These are phyloP conservation scores for Palythoa caribaeorum DNA, from an alignment of 92 coral and sea anemone species.

Conservation along the genomic window DNA sequence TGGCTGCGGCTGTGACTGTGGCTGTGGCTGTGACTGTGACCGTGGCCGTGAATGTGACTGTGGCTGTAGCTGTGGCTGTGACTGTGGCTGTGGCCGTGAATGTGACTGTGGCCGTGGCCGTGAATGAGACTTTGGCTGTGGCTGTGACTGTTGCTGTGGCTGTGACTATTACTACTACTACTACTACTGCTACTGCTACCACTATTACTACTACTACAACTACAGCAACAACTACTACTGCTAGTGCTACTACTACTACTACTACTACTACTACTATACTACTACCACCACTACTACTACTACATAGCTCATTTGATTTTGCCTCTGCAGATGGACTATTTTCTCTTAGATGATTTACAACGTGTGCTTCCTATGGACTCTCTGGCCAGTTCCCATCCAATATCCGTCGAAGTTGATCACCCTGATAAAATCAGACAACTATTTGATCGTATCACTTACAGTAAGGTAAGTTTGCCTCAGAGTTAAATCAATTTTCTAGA, in stretches of 20 bases:
- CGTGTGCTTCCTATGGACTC: constrained; percentile 89
- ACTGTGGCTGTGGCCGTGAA: no score
- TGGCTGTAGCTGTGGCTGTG: no score
- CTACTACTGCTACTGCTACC: not conserved
- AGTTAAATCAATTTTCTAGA: not conserved
- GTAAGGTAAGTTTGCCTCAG: constrained; percentile 71
- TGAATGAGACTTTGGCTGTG: no score
- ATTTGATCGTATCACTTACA: constrained; percentile 89
- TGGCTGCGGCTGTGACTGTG: no score
- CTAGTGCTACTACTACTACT: not conserved
- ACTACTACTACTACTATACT: not conserved
- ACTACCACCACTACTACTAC: not conserved
- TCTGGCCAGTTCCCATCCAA: constrained; percentile 88
- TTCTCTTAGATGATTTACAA: constrained; percentile 81
- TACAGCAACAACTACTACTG: not conserved
- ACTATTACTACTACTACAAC: not conserved
- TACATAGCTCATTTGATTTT: not conserved
- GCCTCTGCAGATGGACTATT: constrained; percentile 80
- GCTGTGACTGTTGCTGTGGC: no score
- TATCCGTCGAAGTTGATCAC: constrained; percentile 90
- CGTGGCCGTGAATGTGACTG: no score
- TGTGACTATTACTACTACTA: not conserved
- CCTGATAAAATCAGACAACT: constrained; percentile 90
- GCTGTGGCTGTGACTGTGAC: no score
- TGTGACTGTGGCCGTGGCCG: no score